phyloP scores from a whole-genome alignment of 1,140 invertebrate genomes.

The Drosophila ironensis region DNA sequence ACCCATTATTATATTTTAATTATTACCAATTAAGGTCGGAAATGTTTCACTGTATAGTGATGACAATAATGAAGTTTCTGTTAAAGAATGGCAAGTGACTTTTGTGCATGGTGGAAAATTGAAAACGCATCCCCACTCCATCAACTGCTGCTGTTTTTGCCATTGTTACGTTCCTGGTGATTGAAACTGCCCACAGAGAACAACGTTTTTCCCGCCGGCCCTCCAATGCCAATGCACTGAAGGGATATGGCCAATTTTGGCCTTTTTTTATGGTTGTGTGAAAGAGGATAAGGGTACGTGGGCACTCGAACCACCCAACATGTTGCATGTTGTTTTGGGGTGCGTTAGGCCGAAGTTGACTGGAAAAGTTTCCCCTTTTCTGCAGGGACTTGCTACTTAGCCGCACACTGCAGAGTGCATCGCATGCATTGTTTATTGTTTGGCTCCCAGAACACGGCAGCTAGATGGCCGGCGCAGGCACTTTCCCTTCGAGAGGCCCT shows the following conservation, averaged over 20 bases:
- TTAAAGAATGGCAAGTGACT: constrained; percentile 40
- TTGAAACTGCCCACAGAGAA: constrained; percentile 31
- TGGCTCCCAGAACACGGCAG: constrained; percentile 3
- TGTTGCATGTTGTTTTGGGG: constrained; percentile 36
- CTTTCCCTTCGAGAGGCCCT: constrained; percentile 22
- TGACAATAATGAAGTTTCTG: constrained; percentile 6
- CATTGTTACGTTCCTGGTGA: constrained; percentile 19
- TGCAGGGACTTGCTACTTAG: constrained; percentile 12
- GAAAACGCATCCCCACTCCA: constrained; percentile 22
- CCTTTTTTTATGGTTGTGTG: constrained; percentile 43
- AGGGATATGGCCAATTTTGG: constrained; percentile 49
- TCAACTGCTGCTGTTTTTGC: neutral
- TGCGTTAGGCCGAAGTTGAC: constrained; percentile 14
- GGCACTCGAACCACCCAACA: constrained; percentile 16
- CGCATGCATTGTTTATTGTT: constrained; percentile 48
- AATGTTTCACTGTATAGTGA: constrained; percentile 22
- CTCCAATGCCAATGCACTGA: too few species aligned
- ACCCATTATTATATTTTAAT: neutral
- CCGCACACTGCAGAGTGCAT: constrained; percentile 17
- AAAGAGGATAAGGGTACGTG: neutral
- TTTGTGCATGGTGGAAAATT: constrained; percentile 41
- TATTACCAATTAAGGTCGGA: constrained; percentile 2
- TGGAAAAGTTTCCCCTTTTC: constrained; percentile 36
- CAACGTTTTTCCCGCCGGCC: constrained; percentile 26
- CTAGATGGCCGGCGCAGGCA: constrained; percentile 13